phyloP scores from a whole-genome alignment of 2,888 invertebrate species.

The Meteorus colon region DNA sequence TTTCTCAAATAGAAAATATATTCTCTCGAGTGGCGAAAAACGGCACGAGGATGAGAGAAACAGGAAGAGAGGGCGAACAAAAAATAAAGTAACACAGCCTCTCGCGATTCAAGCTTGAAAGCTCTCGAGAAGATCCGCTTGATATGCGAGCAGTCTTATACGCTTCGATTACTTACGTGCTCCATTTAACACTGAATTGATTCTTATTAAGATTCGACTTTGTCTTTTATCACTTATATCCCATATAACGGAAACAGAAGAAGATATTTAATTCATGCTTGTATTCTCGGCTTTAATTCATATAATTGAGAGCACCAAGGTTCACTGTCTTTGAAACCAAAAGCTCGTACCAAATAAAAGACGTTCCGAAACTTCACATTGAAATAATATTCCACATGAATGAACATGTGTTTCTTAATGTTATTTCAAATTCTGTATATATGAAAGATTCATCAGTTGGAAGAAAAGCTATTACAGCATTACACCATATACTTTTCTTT shows the following conservation, averaged over 20 bases:
- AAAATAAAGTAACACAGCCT: conserved; percentile 27
- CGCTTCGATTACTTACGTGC: conserved; percentile 54
- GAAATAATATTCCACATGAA: no score
- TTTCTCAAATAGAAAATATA: conserved; percentile 34
- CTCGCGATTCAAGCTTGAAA: conserved; percentile 27
- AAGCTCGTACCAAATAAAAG: not conserved
- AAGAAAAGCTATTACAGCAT: no score
- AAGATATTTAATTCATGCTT: conserved; percentile 9
- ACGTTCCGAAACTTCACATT: not conserved
- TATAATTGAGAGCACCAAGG: no score
- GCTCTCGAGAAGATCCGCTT: conserved; percentile 45
- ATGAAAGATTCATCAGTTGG: no score
- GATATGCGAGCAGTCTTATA: conserved; percentile 48
- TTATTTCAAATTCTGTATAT: no score
- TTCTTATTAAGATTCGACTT: conserved; percentile 49
- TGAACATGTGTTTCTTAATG: no score
- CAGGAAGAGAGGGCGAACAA: not conserved
- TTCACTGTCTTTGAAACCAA: no score
- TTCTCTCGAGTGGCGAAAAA: not conserved
- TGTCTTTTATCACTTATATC: conserved; percentile 29
- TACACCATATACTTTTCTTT: no score
- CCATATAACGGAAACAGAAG: not conserved
- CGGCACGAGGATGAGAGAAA: not conserved
- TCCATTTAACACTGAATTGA: conserved; percentile 55
- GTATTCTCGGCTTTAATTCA: not conserved